These are phyloP conservation scores for Psittacula cyanocephala DNA, from an alignment of 2,113 vertebrate species.

Conservation along the genomic window DNA sequence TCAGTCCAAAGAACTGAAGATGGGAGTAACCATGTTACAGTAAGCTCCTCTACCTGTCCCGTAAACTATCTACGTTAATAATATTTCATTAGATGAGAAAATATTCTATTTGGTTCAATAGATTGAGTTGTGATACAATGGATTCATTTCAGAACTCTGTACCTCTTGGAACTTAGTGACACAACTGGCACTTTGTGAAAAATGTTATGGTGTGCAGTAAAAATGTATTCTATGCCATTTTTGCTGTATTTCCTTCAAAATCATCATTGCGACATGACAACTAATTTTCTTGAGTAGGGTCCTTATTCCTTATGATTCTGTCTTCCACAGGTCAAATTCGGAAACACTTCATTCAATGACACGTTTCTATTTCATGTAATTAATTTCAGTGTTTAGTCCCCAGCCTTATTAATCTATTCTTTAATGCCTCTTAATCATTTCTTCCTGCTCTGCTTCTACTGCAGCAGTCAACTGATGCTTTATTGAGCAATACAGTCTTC, in stretches of 20 bases:
- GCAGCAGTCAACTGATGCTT: conserved; percentile 8
- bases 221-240: conserved; percentile 39
- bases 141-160: neutral
- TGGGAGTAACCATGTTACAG: neutral
- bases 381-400: conserved; percentile 58
- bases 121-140: neutral
- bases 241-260: conserved; percentile 62
- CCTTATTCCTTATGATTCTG: conserved; percentile 57
- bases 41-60: neutral
- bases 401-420: conserved; percentile 68
- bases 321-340: conserved; percentile 58
- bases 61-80: neutral
- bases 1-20: neutral
- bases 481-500: conserved; percentile 6
- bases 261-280: conserved; percentile 44
- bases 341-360: conserved; percentile 58
- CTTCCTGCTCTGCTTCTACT: conserved; percentile 12
- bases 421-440: conserved; percentile 68
- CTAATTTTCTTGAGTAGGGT: conserved; percentile 58
- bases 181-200: neutral
- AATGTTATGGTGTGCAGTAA: conserved; percentile 34
- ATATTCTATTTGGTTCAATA: neutral
- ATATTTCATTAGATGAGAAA: neutral
- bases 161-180: neutral
- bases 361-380: conserved; percentile 65